Conservation (phyloP, 2,888 invertebrate species). For the Phasia obesa region DNA sequence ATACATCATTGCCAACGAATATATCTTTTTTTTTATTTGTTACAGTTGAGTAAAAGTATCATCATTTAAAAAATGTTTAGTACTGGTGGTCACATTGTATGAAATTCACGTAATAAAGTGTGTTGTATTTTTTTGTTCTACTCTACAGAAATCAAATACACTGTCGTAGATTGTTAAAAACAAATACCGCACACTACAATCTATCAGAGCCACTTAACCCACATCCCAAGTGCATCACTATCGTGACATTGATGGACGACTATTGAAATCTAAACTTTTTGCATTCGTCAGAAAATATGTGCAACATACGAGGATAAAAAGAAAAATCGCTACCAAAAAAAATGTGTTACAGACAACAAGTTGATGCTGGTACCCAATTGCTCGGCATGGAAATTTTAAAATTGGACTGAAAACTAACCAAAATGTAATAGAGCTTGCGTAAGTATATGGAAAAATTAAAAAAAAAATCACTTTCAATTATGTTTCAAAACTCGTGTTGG, state of each 20-base stretch:
- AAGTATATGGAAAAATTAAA: too few species aligned
- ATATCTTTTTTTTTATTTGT: conserved; percentile 3
- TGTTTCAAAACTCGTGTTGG: too few species aligned
- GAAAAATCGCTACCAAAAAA: conserved; percentile 2
- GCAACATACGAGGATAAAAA: conserved; percentile 1
- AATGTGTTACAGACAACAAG: too few species aligned
- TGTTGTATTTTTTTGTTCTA: conserved; percentile 20
- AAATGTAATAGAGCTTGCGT: too few species aligned
- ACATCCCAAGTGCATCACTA: conserved; percentile 64
- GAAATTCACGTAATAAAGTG: conserved; percentile 60
- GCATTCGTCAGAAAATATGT: conserved; percentile 21
- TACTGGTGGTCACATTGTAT: conserved; percentile 50
- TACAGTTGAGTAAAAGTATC: conserved; percentile 27
- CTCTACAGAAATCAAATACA: conserved; percentile 49
- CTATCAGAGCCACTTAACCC: conserved; percentile 62
- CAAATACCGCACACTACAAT: conserved; percentile 21
- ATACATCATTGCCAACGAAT: conserved; percentile 41
- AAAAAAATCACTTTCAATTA: too few species aligned
- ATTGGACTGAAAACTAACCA: too few species aligned
- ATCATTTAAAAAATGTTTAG: conserved; percentile 45
- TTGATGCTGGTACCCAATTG: too few species aligned
- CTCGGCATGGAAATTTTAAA: too few species aligned
- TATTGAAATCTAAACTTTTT: conserved; percentile 64
- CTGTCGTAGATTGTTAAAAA: conserved; percentile 21
- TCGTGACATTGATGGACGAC: conserved; percentile 66